Base-by-base conservation (phyloP, 2,113 vertebrate genomes). In the Pyxicephalus adspersus region DNA sequence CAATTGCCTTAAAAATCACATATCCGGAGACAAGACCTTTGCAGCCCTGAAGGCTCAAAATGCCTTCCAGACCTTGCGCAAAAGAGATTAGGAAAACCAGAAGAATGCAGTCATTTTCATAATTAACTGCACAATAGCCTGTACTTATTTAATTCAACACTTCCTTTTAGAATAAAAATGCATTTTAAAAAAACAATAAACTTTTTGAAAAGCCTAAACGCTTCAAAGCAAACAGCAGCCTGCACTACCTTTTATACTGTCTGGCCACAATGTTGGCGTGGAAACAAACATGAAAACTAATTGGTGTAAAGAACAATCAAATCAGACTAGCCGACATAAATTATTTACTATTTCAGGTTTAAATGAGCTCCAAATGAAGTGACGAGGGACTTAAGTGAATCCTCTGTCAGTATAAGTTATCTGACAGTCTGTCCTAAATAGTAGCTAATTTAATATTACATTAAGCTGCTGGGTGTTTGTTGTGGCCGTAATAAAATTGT, bases 241-340 rank as follows among this genome's bases (percentile, higher is more conserved):
- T 22, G 20, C 34, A 52, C 67, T 52, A 63, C 23, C 38, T 80
- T 71, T 77, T 66, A 54, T 55, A 51, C 63, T 65, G 50, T 34
- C 55, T 73, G 50, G 15, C 25, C 51, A 55, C 54, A 80, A 63
- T 80, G 77, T 73, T 81, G 58, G 50, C 45, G 34, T 72, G 57
- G 78, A 64, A 73, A 64, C 78, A 81, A 73, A 81, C 45, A 52
- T 19, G 31, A 64, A 67, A 34, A n/a, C 67, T 81, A 81, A 81
- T 81, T 81, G 78, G 78, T 64, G 78, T 73, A 17, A 63, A 73
- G 51, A 64, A 61, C 66, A 63, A 73, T 71, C 50, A 64, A 73
- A 72, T 81, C 45, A 72, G 8, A 26, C 38, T 6, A 31, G 60
- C 16, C 55, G 38, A 64, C 64, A 64, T 73, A 73, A 52, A 81